Evolutionary conservation across 2,113 vertebrate genomes (phyloP).

Genomic region (Neodon shergylaensis): DNA sequence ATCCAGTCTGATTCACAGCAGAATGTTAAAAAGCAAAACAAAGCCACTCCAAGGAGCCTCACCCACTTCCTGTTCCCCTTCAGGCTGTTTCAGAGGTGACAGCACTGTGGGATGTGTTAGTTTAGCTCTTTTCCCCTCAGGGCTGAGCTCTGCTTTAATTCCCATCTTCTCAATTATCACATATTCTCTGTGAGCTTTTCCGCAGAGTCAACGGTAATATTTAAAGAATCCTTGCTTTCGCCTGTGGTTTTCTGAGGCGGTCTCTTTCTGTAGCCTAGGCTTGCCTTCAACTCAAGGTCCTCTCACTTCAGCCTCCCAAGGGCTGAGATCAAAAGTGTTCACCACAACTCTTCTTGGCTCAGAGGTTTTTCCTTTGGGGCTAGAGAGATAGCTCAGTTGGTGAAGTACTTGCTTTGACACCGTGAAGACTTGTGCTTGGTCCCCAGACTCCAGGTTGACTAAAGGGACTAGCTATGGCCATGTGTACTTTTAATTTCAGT

Average conservation of each 20-base stretch:
- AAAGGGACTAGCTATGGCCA: not conserved
- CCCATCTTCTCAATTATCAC: not conserved
- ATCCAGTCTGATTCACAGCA: not conserved
- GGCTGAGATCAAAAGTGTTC: not conserved
- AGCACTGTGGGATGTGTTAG: too few species aligned
- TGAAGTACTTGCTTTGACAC: too few species aligned
- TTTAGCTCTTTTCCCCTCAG: not conserved
- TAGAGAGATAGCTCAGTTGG: not conserved
- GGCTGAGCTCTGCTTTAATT: not conserved
- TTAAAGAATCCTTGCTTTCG: not conserved
- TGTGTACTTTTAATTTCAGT: not conserved
- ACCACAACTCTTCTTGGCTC: not conserved
- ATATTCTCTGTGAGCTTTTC: not conserved
- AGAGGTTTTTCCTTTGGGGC: not conserved
- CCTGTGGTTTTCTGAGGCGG: not conserved
- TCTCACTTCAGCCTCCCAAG: not conserved
- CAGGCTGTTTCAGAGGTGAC: not conserved
- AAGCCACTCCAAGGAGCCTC: not conserved
- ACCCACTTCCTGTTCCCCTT: not conserved
- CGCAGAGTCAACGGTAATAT: not conserved
- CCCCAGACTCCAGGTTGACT: not conserved
- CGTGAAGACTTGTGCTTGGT: not conserved
- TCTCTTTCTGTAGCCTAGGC: not conserved
- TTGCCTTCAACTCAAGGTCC: not conserved
- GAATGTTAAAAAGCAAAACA: not conserved